Base-by-base conservation (phyloP, 2,113 vertebrate species). In the Thymallus thymallus region DNA sequence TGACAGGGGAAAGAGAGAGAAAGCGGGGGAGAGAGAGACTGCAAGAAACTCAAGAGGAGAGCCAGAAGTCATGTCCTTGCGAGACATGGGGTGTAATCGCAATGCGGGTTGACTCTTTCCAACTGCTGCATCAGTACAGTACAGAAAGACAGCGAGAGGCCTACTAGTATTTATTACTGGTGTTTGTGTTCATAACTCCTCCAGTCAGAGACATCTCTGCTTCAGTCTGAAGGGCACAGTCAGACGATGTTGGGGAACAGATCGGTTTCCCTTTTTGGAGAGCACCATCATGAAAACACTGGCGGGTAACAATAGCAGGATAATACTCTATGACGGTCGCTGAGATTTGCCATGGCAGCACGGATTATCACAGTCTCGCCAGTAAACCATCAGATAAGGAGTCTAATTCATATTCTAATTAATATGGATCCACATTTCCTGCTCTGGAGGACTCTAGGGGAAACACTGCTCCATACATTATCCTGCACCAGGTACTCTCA, bases 361-460 rank as follows among this genome's bases (percentile, higher is more conserved):
- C 61, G 82, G 82, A 88, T 90, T 71, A 85, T 86, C 85, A 68
- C 67, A 58, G 60, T 77, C 5, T 26, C 79, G 79, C 79, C 69
- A 80, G 12, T 76, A 80, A 84, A 76, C 79, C 78, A 86, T 88
- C 88, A 87, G 90, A 92, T 92, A 90, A 89, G 79, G 61, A 55
- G 71, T 76, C 85, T 88, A 85, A 91, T 91, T 92, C 87, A 90
- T 90, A 87, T 88, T 91, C 83, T 91, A 92, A 94, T 93, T 91
- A 92, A 92, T 88, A 85, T 74, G 86, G 83, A 84, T 84, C 76
- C 84, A 78, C 84, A 87, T 83, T 85, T 81, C 80, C 89, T 88
- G 81, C 84, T 75, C 86, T 82, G 80, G 67, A 12, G 79, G 80
- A 77, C 87, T 90, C 83, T 51, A 73, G 83, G 88, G 88, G 84